phyloP scores from a whole-genome alignment of 2,113 vertebrate genomes.

The Leucopsar rothschildi region DNA sequence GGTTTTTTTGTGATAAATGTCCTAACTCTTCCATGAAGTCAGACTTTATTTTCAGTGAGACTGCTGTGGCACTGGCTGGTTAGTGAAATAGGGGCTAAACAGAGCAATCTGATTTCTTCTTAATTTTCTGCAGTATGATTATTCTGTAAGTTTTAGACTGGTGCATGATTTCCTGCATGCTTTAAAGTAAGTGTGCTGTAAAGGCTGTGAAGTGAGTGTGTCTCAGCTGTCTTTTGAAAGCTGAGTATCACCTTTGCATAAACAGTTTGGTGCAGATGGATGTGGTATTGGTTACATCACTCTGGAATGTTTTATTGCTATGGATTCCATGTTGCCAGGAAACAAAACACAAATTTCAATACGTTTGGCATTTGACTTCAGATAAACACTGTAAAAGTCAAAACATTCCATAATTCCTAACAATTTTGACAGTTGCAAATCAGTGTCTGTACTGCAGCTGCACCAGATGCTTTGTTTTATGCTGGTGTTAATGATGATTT shows the following conservation, averaged over 20 bases:
- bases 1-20: not conserved
- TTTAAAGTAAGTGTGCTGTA: not conserved
- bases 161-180: not conserved
- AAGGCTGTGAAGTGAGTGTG: not conserved
- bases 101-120: not conserved
- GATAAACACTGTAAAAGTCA: slow-evolving; percentile 64
- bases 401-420: slow-evolving; percentile 60
- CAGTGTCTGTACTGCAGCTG: slow-evolving; percentile 54
- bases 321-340: slow-evolving; percentile 49
- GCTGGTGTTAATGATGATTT: slow-evolving; percentile 16
- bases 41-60: not conserved
- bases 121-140: not conserved
- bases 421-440: slow-evolving; percentile 55
- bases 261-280: slow-evolving; percentile 38
- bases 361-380: slow-evolving; percentile 56
- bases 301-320: slow-evolving; percentile 63
- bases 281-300: slow-evolving; percentile 36
- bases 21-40: not conserved
- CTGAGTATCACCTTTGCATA: slow-evolving; percentile 44
- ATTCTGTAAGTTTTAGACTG: not conserved
- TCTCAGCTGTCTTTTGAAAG: slow-evolving; percentile 19
- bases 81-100: not conserved
- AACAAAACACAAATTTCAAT: slow-evolving; percentile 60
- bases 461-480: slow-evolving; percentile 51
- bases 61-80: not conserved